phyloP scores from a whole-genome alignment of 2,797 vertebrate genomes.

The Capromys pilorides region DNA sequence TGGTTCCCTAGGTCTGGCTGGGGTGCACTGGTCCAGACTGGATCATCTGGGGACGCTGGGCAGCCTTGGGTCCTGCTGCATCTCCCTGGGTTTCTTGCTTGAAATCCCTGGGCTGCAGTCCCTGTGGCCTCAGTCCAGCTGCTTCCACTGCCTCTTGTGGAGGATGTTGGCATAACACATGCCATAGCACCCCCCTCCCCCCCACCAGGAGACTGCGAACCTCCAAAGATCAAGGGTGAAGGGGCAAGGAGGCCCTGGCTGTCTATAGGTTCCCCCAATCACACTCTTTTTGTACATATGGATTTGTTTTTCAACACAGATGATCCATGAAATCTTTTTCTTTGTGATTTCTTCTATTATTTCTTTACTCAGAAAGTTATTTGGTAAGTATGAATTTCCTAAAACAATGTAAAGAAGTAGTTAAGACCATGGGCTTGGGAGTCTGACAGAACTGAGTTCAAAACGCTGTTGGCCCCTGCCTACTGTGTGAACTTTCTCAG shows the following conservation, averaged over 20 bases:
- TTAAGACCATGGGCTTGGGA: not conserved
- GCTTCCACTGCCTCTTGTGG: not conserved
- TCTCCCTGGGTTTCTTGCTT: not conserved
- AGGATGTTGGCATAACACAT: not conserved
- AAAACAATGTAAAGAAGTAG: not conserved
- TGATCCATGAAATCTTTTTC: conserved; percentile 29
- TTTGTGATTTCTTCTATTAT: not conserved
- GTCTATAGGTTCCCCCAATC: not conserved
- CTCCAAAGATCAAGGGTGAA: not conserved
- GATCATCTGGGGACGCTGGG: not conserved
- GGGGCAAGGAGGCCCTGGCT: not conserved
- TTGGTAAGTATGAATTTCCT: not conserved
- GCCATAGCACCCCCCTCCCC: fast-evolving
- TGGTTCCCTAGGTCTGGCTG: not conserved
- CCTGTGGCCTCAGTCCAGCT: not conserved
- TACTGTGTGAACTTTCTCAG: not conserved
- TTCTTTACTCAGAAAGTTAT: conserved; percentile 14
- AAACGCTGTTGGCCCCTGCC: not conserved
- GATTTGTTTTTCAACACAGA: not conserved
- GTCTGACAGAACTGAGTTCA: not conserved
- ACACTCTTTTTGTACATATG: not conserved
- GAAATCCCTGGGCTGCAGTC: not conserved
- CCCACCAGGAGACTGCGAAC: not conserved
- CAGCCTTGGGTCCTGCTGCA: too few relatives aligned
- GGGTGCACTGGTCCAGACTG: not conserved